Evolutionary conservation across 1,140 invertebrate genomes (phyloP).

Genomic region (Trissolcus basalis): DNA sequence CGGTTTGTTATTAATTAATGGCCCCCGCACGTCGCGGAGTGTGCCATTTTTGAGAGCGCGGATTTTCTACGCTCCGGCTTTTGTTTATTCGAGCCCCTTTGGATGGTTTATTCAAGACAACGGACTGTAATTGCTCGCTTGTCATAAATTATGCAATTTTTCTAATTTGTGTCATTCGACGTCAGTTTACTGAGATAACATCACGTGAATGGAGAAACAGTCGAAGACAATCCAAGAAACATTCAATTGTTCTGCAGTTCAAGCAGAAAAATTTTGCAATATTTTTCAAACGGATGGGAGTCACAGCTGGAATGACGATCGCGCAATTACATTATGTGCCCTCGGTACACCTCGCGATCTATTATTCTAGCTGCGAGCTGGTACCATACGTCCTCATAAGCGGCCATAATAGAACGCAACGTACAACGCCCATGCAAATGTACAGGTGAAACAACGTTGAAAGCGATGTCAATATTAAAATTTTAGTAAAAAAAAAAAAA

Average conservation of each 20-base stretch:
- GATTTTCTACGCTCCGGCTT: background rate
- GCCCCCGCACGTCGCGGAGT: no score
- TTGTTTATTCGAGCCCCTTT: constrained; percentile 10
- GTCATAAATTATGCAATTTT: constrained; percentile 48
- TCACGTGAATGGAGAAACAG: constrained; percentile 28
- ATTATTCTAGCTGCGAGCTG: constrained; percentile 17
- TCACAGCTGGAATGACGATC: constrained; percentile 45
- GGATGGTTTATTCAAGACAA: constrained; percentile 25
- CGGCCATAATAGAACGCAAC: constrained; percentile 8
- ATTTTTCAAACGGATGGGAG: constrained; percentile 44
- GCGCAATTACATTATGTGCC: constrained; percentile 43
- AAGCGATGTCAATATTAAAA: no score
- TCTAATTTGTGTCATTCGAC: constrained; percentile 43
- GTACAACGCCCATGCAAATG: background rate
- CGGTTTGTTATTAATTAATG: no score
- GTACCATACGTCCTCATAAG: constrained; percentile 21
- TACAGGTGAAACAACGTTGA: no score
- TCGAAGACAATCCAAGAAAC: constrained; percentile 32
- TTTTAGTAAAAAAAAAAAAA: no score
- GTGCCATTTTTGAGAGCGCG: background rate
- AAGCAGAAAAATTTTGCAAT: constrained; percentile 38
- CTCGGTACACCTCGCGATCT: constrained; percentile 5
- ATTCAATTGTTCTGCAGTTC: no score
- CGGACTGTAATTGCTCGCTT: constrained; percentile 16
- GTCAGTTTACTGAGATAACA: constrained; percentile 20